Evolutionary conservation across 1,140 invertebrate species (phyloP).

Genomic region (Hirudo medicinalis): DNA sequence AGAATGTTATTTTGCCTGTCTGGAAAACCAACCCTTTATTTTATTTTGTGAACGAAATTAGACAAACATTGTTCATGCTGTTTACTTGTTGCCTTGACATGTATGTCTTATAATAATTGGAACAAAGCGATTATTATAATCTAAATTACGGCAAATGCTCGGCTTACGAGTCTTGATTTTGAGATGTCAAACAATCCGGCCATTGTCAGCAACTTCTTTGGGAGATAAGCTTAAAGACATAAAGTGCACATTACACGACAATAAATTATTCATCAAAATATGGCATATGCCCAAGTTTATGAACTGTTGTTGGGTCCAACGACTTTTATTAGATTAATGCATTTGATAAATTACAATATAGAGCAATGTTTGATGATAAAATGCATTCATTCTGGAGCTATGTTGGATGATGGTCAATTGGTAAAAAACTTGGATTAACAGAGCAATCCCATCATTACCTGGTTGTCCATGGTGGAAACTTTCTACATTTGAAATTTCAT

Average conservation of each 20-base stretch:
- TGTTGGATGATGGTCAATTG: no score
- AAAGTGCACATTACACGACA: neutral
- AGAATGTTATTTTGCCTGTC: constrained; percentile 51
- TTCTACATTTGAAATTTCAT: constrained; percentile 46
- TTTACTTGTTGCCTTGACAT: no score
- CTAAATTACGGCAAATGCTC: constrained; percentile 28
- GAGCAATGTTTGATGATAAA: no score
- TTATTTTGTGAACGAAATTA: no score
- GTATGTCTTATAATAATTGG: neutral
- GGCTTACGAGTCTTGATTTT: constrained; percentile 37
- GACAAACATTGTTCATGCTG: neutral
- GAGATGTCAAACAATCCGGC: constrained; percentile 63
- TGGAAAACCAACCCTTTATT: constrained; percentile 21
- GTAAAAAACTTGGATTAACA: no score
- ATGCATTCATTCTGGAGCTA: no score
- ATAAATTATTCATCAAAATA: constrained; percentile 17
- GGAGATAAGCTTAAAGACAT: constrained; percentile 10
- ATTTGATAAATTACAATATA: no score
- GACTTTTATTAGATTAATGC: neutral
- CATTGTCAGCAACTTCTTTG: constrained; percentile 49
- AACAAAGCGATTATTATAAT: constrained; percentile 23
- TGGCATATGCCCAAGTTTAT: neutral
- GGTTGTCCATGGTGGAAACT: constrained; percentile 22
- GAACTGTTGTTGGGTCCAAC: neutral
- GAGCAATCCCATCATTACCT: no score